Evolutionary conservation across 2,797 vertebrate genomes (phyloP).

Genomic region (Florisuga fusca): DNA sequence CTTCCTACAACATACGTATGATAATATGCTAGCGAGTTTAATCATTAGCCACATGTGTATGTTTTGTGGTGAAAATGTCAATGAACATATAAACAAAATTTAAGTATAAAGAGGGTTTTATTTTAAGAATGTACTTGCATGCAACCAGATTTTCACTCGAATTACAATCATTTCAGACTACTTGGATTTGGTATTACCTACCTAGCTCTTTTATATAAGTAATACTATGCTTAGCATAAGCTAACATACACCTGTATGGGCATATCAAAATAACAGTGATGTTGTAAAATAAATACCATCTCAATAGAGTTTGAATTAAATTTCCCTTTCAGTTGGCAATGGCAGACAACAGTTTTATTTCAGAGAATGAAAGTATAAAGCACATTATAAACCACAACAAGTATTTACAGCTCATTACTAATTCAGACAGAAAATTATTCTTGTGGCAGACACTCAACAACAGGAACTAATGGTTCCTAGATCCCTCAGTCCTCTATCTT

Average conservation of each 20-base stretch:
- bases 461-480: not conserved
- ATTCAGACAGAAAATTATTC: not conserved
- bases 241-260: not conserved
- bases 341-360: not conserved
- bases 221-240: not conserved
- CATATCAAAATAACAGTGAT: not conserved
- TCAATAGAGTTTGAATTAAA: not conserved
- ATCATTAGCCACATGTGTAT: not conserved
- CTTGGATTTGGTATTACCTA: not conserved
- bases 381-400: not conserved
- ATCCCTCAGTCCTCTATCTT: not conserved
- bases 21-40: not conserved
- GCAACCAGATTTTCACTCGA: not conserved
- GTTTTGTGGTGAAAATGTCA: not conserved
- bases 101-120: not conserved
- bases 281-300: not conserved
- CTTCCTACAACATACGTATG: not conserved
- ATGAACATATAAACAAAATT: not conserved
- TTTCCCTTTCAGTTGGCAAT: conserved; percentile 5
- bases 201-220: not conserved
- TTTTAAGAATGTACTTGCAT: not conserved
- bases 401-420: not conserved
- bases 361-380: conserved; percentile 22
- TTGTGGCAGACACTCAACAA: not conserved
- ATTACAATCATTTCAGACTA: not conserved